Conservation (phyloP, 2,797 vertebrate genomes). For the Myotis daubentonii region DNA sequence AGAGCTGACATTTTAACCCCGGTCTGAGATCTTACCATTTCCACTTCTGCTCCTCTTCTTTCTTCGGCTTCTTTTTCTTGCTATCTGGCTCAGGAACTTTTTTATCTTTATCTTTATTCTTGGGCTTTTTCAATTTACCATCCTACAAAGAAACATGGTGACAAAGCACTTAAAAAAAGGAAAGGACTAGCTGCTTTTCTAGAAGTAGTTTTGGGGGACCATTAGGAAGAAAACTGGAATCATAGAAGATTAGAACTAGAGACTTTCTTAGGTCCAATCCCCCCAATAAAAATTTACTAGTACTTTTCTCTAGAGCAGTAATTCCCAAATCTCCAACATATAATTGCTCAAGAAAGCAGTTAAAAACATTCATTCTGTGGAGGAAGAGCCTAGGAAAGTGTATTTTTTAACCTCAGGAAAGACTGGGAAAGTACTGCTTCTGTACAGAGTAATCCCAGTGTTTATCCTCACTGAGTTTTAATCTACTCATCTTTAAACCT, state of each 20-base stretch:
- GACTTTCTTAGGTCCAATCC: background rate
- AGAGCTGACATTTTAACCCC: constrained; percentile 56
- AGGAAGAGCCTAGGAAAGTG: background rate
- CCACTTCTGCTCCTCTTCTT: constrained; percentile 98
- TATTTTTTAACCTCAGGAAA: background rate
- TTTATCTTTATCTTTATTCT: constrained; percentile 93
- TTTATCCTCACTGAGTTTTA: background rate
- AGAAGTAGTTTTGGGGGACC: background rate
- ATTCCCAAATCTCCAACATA: constrained; percentile 14
- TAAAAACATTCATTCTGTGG: background rate
- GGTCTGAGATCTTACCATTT: constrained; percentile 90
- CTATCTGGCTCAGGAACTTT: constrained; percentile 88
- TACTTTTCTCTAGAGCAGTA: background rate
- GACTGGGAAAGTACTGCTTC: background rate
- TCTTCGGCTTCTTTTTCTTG: constrained; percentile 95
- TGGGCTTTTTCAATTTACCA: constrained; percentile 92
- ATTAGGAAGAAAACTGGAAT: constrained; percentile 38
- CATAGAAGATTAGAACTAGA: background rate
- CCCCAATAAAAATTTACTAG: background rate
- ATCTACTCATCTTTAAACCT: background rate
- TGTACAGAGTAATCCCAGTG: background rate
- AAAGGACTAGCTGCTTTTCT: constrained; percentile 12
- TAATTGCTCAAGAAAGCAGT: background rate
- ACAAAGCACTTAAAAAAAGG: constrained; percentile 64
- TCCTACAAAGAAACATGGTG: constrained; percentile 86